Evolutionary conservation across 2,113 vertebrate species (phyloP).

Genomic region (Brachypodius melanocephalos): DNA sequence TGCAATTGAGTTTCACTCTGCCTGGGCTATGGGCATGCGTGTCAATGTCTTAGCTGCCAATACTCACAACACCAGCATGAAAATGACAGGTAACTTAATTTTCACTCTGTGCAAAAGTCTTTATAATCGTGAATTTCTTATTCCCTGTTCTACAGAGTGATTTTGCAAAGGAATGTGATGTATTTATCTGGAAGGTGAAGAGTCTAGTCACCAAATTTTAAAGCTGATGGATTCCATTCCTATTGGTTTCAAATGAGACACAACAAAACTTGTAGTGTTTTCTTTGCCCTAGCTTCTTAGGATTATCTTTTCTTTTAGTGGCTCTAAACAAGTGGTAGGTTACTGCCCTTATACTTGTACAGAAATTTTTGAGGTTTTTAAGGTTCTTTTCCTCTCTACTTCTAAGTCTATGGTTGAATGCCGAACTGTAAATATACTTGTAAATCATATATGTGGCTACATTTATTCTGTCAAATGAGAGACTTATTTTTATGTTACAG

Average conservation of each 20-base stretch:
- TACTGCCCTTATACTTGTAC: background rate
- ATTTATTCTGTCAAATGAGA: background rate
- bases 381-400: background rate
- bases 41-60: conserved; percentile 77
- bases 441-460: background rate
- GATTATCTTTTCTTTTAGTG: background rate
- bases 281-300: background rate
- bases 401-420: background rate
- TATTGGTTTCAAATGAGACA: background rate
- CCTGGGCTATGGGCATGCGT: conserved; percentile 74
- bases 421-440: background rate
- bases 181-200: background rate
- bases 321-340: background rate
- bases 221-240: background rate
- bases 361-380: background rate
- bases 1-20: conserved; percentile 70
- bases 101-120: background rate
- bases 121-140: background rate
- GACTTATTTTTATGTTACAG: background rate
- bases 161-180: background rate
- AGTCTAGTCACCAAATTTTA: background rate
- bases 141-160: background rate
- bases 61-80: conserved; percentile 53
- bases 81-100: conserved; percentile 75
- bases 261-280: background rate